Percentiles rank a stretch among this genome's conserved stretches.
Evolutionary conservation across 2,797 vertebrate genomes (phyloP).

Genomic region (Premnoplex brunnescens): DNA sequence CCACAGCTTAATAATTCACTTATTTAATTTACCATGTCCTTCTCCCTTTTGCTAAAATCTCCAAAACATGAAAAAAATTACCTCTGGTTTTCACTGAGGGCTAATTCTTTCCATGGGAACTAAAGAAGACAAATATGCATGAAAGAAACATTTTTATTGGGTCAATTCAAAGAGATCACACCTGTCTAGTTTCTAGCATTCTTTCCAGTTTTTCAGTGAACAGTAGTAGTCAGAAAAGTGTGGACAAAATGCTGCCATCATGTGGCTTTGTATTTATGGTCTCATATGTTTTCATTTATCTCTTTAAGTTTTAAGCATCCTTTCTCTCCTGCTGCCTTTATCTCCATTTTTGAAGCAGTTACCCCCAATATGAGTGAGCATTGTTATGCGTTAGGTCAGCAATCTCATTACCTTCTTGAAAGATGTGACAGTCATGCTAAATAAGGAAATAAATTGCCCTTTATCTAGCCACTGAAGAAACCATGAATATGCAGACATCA

Average conservation of each 20-base stretch:
- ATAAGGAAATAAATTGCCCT: neutral
- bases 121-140: neutral
- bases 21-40: neutral
- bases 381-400: neutral
- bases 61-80: neutral
- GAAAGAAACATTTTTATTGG: neutral
- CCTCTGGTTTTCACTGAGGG: neutral
- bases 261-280: neutral
- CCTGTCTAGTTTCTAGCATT: neutral
- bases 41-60: neutral
- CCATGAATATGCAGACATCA: neutral
- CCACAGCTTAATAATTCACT: neutral
- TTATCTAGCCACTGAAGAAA: neutral
- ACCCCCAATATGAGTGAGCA: rapidly evolving
- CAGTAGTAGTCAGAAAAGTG: neutral
- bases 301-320: neutral
- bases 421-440: neutral
- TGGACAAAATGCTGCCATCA: neutral
- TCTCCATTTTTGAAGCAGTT: neutral
- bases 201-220: neutral
- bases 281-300: neutral
- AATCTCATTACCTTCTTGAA: neutral
- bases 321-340: neutral
- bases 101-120: neutral
- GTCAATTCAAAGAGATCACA: neutral